Conservation (phyloP, 1,140 invertebrate genomes). For the Aphidius gifuensis region DNA sequence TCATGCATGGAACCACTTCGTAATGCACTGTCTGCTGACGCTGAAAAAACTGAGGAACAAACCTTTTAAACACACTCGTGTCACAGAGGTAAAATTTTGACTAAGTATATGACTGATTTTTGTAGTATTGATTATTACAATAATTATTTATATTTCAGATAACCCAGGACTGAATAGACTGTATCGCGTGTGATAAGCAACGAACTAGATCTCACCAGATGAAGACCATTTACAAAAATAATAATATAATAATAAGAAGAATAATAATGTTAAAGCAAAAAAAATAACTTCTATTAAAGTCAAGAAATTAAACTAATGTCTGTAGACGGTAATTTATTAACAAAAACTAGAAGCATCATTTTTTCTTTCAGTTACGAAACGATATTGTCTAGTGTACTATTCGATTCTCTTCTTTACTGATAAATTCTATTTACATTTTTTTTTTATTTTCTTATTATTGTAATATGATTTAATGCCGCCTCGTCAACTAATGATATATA, state of each 20-base stretch:
- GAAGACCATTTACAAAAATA: background rate
- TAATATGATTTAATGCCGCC: too few species aligned
- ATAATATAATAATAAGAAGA: background rate
- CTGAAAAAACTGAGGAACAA: conserved; percentile 77
- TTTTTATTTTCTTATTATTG: too few species aligned
- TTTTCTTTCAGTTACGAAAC: too few species aligned
- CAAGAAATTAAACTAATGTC: too few species aligned
- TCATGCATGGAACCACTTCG: conserved; percentile 78
- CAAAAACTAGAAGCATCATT: too few species aligned
- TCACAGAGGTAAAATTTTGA: conserved; percentile 20
- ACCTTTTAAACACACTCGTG: conserved; percentile 52
- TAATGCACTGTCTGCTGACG: conserved; percentile 75
- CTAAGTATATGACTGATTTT: background rate
- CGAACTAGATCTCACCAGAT: background rate
- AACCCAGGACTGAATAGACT: conserved; percentile 14
- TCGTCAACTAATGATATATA: too few species aligned
- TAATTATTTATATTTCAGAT: conserved; percentile 9
- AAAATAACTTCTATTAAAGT: background rate
- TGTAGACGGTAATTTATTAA: too few species aligned
- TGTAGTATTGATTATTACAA: background rate
- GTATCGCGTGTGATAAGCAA: conserved; percentile 9
- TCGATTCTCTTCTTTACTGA: too few species aligned
- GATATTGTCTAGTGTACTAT: too few species aligned
- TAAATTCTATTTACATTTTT: too few species aligned
- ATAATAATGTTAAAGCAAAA: background rate